Base-by-base conservation (phyloP, 2,888 invertebrate species). In the Pogonocherus hispidulus region DNA sequence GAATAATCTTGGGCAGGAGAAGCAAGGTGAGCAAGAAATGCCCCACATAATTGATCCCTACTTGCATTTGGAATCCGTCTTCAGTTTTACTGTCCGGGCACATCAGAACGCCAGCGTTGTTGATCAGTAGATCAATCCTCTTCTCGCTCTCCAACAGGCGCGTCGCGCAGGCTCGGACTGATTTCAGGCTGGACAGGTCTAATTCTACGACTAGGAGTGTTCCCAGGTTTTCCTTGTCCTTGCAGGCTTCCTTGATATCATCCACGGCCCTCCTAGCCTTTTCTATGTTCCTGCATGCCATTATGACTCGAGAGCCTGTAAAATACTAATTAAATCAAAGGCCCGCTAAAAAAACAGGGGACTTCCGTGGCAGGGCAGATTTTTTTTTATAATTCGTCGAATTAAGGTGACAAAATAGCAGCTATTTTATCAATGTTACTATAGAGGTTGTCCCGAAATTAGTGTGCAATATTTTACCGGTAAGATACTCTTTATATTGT, bases 1-100 rank as follows among this genome's bases (percentile, higher is more conserved):
- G 77, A 83, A 79, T n/a, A n/a, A n/a, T n/a, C n/a, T n/a, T n/a
- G n/a, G n/a, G n/a, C n/a, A n/a, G n/a, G n/a, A n/a, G n/a, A n/a
- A n/a, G n/a, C n/a, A n/a, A n/a, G n/a, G n/a, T n/a, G n/a, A n/a
- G n/a, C n/a, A n/a, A n/a, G n/a, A 93, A 93, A 6, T 90, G 91
- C 4, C 92, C 92, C 77, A 91, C 90, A 78, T 93, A 89, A 75
- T 93, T 93, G 16, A 91, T 88, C 73, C 91, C 91, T 87, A 92
- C 89, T 52, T 88, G 88, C n/a, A 86, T 80, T 22, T 91, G 87
- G 27, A 92, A 86, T 0, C 91, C 92, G 74, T 93, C 91, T 67
- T 87, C 86, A 0, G 91, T 90, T 47, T 81, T 81, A 44, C 82
- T 82, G 23, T 86, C 81, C 0, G 82, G 81, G 16, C 86, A 79